phyloP scores from a whole-genome alignment of 1,140 invertebrate genomes.

The Ephestia elutella region DNA sequence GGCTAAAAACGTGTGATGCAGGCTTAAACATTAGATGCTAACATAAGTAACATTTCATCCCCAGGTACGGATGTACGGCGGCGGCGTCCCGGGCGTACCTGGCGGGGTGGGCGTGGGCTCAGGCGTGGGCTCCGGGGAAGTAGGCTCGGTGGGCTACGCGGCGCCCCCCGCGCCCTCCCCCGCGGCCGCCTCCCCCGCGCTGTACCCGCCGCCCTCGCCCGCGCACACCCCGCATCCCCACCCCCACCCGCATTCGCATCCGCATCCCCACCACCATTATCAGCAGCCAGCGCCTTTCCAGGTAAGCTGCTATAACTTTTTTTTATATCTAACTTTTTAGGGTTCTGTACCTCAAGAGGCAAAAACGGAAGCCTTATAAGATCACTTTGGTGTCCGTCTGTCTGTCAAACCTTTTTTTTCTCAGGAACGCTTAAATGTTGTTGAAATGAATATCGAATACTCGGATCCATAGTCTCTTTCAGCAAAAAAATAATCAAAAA shows the following conservation, averaged over 20 bases:
- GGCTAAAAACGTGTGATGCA: too few relatives aligned
- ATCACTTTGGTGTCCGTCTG: too few relatives aligned
- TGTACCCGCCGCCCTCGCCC: conserved; percentile 64
- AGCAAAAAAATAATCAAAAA: too few relatives aligned
- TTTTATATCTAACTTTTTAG: background rate
- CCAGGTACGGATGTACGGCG: conserved; percentile 32
- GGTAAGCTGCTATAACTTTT: conserved; percentile 23
- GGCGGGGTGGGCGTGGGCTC: conserved; percentile 28
- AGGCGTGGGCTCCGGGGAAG: conserved; percentile 25
- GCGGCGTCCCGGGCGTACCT: conserved; percentile 30
- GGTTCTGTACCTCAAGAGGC: too few relatives aligned
- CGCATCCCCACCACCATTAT: conserved; percentile 54
- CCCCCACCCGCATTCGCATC: conserved; percentile 50
- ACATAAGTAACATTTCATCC: background rate
- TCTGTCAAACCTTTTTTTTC: too few relatives aligned
- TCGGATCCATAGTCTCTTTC: too few relatives aligned
- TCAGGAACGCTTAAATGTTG: too few relatives aligned
- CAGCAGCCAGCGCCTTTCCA: conserved; percentile 58
- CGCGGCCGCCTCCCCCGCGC: conserved; percentile 50
- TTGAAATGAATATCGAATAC: too few relatives aligned
- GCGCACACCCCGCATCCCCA: conserved; percentile 60
- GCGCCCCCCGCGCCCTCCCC: conserved; percentile 53
- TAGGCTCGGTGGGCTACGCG: conserved; percentile 33
- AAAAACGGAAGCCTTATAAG: too few relatives aligned
- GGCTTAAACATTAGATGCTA: too few relatives aligned